Percentiles rank a stretch among this genome's conserved stretches.
Conservation (phyloP, 2,113 vertebrate species). For the Calyptomena viridis region DNA sequence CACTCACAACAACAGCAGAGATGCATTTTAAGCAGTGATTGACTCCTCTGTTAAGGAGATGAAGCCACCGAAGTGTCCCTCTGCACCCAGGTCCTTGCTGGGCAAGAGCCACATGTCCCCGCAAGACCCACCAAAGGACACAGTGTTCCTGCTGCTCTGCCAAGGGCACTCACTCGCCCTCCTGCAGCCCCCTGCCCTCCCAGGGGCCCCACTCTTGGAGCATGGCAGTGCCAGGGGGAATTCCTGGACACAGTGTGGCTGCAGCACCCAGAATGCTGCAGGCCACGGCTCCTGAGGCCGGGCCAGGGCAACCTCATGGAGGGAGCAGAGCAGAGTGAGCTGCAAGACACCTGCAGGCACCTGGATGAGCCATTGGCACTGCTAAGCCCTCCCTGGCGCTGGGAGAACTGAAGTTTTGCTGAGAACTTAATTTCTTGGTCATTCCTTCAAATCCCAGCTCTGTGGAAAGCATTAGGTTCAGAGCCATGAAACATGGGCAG, state of each 20-base stretch:
- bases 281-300: rapidly evolving
- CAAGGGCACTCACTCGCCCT: neutral
- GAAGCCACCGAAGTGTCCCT: neutral
- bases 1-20: neutral
- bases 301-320: rapidly evolving
- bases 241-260: neutral
- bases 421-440: neutral
- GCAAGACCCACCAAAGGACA: rapidly evolving
- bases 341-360: neutral
- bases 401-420: neutral
- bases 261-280: neutral
- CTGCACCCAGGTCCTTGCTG: neutral
- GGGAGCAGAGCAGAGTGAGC: neutral
- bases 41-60: neutral
- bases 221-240: neutral
- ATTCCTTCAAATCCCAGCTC: neutral
- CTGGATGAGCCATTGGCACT: neutral
- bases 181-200: too few species aligned
- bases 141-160: rapidly evolving
- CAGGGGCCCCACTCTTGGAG: too few species aligned
- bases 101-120: neutral
- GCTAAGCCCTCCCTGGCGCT: neutral
- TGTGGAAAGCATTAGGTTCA: rapidly evolving
- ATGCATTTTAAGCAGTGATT: neutral
- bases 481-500: rapidly evolving